Conservation (phyloP, 2,888 invertebrate genomes). For the Cataglyphis altisquamis region DNA sequence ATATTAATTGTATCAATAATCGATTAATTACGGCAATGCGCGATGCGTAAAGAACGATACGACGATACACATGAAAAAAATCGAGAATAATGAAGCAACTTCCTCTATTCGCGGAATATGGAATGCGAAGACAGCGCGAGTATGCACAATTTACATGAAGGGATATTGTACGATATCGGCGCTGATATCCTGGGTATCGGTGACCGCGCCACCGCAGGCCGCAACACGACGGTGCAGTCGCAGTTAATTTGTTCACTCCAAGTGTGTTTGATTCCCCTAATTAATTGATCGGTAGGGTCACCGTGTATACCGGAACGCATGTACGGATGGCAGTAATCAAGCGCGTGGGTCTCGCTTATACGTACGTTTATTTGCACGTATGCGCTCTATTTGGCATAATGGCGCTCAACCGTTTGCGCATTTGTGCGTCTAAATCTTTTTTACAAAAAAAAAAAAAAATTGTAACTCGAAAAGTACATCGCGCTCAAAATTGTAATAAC, state of each 20-base stretch:
- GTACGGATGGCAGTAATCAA: slow-evolving; percentile 84
- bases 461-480: background rate
- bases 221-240: slow-evolving; percentile 85
- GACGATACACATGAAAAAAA: background rate
- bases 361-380: slow-evolving; percentile 39
- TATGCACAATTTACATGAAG: slow-evolving; percentile 43
- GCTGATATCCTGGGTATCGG: slow-evolving; percentile 64
- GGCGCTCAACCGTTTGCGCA: slow-evolving; percentile 14
- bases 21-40: background rate
- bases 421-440: slow-evolving; percentile 7
- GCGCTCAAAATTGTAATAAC: background rate
- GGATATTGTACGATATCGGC: slow-evolving; percentile 58
- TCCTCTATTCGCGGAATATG: background rate
- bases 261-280: slow-evolving; percentile 86
- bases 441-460: background rate
- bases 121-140: slow-evolving; percentile 47
- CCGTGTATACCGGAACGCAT: slow-evolving; percentile 76
- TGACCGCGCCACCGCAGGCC: slow-evolving; percentile 79
- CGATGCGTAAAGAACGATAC: slow-evolving; percentile 9
- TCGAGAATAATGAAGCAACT: background rate
- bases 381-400: slow-evolving; percentile 48
- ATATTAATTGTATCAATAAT: background rate
- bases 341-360: slow-evolving; percentile 73
- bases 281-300: slow-evolving; percentile 85
- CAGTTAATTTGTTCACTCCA: slow-evolving; percentile 87